Evolutionary conservation across 2,888 invertebrate genomes (phyloP).

Genomic region (Spodoptera picta): DNA sequence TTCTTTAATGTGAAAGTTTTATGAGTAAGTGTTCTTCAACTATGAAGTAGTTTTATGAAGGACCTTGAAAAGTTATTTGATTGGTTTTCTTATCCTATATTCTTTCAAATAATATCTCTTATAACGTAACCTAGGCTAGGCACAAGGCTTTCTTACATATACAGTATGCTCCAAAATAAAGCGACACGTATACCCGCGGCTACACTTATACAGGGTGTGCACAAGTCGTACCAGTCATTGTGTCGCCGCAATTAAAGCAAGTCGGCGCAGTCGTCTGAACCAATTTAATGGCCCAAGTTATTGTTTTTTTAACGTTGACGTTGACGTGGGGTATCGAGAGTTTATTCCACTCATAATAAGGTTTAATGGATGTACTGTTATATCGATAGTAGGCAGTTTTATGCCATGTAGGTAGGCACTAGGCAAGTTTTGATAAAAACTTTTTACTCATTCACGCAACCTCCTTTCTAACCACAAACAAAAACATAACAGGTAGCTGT

Average conservation of each 20-base stretch:
- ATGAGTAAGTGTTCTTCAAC: too few relatives aligned
- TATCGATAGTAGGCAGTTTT: slow-evolving; percentile 8
- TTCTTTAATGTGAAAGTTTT: too few relatives aligned
- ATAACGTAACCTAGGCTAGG: background rate
- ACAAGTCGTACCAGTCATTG: slow-evolving; percentile 65
- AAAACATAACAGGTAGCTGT: slow-evolving; percentile 23
- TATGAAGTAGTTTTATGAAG: too few relatives aligned
- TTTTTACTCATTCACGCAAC: background rate
- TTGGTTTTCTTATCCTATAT: too few relatives aligned
- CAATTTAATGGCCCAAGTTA: slow-evolving; percentile 85
- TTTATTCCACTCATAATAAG: slow-evolving; percentile 46
- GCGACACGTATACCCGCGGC: slow-evolving; percentile 19
- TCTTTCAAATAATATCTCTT: too few relatives aligned
- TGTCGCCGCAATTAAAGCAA: slow-evolving; percentile 80
- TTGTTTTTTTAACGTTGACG: slow-evolving; percentile 76
- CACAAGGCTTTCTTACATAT: slow-evolving; percentile 8
- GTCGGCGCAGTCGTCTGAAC: slow-evolving; percentile 78
- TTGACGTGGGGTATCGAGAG: slow-evolving; percentile 51
- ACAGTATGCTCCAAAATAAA: background rate
- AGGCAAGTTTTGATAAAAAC: too few relatives aligned
- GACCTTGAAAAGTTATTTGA: too few relatives aligned
- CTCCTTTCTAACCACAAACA: background rate
- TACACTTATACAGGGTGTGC: slow-evolving; percentile 42
- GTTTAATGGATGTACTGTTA: slow-evolving; percentile 43
- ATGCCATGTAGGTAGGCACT: background rate